Evolutionary conservation across 2,888 invertebrate species (phyloP).

Genomic region (Meganola albula): DNA sequence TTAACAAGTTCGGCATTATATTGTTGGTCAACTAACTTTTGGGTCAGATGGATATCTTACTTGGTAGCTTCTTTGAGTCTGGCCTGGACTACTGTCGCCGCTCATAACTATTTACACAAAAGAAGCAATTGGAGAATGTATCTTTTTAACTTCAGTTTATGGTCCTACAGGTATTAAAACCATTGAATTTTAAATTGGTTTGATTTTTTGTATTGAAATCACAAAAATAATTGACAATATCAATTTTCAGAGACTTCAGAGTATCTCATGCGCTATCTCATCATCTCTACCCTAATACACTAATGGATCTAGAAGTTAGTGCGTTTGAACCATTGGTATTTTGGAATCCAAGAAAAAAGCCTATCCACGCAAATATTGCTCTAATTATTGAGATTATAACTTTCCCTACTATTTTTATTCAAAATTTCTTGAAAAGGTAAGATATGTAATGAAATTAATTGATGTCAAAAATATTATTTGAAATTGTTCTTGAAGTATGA

Average conservation of each 20-base stretch:
- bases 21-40: conserved; percentile 43
- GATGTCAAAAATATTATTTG: not conserved
- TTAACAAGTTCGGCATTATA: conserved; percentile 46
- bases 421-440: conserved; percentile 63
- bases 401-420: conserved; percentile 55
- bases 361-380: conserved; percentile 61
- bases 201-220: too few species aligned
- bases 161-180: conserved; percentile 80
- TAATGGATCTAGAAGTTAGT: conserved; percentile 85
- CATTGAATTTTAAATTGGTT: too few species aligned
- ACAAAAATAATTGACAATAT: too few species aligned
- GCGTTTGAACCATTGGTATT: conserved; percentile 82
- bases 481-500: not conserved
- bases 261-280: conserved; percentile 88
- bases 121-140: conserved; percentile 88
- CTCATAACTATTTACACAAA: conserved; percentile 89
- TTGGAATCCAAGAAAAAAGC: conserved; percentile 80
- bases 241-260: conserved; percentile 81
- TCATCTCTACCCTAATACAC: conserved; percentile 87
- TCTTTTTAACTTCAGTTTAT: conserved; percentile 82
- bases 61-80: conserved; percentile 67
- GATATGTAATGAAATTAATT: not conserved
- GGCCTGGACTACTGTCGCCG: conserved; percentile 77
- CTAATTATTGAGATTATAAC: conserved; percentile 62
- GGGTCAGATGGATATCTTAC: conserved; percentile 39